Conservation (phyloP, 2,888 invertebrate genomes). For the Tillus elongatus region DNA sequence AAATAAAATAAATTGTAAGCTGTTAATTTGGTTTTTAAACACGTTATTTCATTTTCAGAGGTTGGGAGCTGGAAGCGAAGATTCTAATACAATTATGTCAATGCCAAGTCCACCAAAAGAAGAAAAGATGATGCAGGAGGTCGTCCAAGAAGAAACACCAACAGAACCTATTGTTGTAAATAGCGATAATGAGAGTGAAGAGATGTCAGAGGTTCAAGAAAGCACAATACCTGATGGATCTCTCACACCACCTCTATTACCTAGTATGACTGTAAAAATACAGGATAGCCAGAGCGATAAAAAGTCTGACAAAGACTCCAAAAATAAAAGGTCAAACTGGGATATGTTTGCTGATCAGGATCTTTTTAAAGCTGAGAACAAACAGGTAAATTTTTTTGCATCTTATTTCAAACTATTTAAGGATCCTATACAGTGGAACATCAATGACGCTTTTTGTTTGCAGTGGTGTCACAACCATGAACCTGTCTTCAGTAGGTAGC, state of each 20-base stretch:
- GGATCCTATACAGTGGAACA: no score
- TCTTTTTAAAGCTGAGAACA: constrained; percentile 51
- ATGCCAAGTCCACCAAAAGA: constrained; percentile 24
- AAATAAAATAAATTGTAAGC: no score
- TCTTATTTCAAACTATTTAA: no score
- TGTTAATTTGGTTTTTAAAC: no score
- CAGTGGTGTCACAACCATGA: no score
- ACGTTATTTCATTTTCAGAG: constrained; percentile 44
- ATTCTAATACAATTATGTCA: constrained; percentile 43
- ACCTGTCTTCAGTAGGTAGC: no score
- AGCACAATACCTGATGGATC: constrained; percentile 35
- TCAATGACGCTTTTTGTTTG: no score
- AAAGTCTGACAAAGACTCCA: constrained; percentile 36
- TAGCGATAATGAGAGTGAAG: constrained; percentile 9
- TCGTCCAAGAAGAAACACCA: constrained; percentile 7
- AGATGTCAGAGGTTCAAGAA: constrained; percentile 13
- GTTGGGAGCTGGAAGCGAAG: constrained; percentile 50
- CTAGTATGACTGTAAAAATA: constrained; percentile 35
- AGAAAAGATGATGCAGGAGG: constrained; percentile 10
- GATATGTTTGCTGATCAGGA: constrained; percentile 92
- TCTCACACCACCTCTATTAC: constrained; percentile 39
- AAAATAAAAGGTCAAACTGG: constrained; percentile 55
- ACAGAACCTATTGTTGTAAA: constrained; percentile 9
- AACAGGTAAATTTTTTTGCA: constrained; percentile 30
- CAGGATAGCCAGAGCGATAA: constrained; percentile 29